These are phyloP conservation scores for Manduca sexta DNA, from an alignment of 1,140 invertebrate genomes.

Conservation along the genomic window DNA sequence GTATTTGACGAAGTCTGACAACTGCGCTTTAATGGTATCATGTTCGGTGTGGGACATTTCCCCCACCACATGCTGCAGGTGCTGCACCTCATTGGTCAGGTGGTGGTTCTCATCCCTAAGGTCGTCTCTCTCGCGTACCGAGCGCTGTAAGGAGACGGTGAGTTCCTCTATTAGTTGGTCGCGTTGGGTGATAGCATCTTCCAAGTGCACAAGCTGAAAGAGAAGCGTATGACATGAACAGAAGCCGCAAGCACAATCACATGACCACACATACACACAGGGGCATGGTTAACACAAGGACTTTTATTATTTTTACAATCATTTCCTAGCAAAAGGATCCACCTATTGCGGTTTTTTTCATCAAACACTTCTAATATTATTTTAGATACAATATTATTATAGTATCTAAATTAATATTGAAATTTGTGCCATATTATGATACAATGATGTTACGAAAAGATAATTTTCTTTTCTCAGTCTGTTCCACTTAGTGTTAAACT, in stretches of 20 bases:
- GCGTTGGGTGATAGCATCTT: conserved; percentile 73
- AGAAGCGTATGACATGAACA: conserved; percentile 37
- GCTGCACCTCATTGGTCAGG: conserved; percentile 76
- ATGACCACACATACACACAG: background rate
- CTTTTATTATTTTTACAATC: no score
- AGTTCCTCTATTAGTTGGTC: conserved; percentile 77
- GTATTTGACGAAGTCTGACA: conserved; percentile 65
- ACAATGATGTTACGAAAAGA: no score
- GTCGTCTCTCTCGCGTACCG: conserved; percentile 73
- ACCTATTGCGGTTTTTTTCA: no score
- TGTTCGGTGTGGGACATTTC: conserved; percentile 68
- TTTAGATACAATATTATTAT: no score
- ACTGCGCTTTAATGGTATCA: conserved; percentile 61
- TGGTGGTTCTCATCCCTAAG: conserved; percentile 75
- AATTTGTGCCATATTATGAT: no score
- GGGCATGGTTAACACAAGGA: no score
- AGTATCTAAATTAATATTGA: no score
- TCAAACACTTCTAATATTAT: no score
- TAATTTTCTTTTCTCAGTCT: no score
- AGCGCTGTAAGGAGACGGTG: conserved; percentile 75
- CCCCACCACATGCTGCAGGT: conserved; percentile 74
- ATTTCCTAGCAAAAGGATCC: no score
- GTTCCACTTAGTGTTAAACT: no score
- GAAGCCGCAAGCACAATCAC: background rate
- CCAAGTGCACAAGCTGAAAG: conserved; percentile 76